Evolutionary conservation across 2,888 invertebrate species (phyloP).

Genomic region (Oligia latruncula): DNA sequence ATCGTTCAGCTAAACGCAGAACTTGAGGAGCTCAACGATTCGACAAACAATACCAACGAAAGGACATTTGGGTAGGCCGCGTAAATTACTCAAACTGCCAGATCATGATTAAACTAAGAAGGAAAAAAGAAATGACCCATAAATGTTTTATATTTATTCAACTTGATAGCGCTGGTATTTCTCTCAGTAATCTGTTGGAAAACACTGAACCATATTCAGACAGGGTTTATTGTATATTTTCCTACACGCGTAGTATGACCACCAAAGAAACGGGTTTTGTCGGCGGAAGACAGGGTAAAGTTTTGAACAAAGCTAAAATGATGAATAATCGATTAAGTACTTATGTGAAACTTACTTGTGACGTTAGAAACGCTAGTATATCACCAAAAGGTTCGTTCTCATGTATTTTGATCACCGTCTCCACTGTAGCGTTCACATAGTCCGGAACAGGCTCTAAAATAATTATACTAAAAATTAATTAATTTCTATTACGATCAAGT

Average conservation of each 20-base stretch:
- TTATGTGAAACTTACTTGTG: slow-evolving; percentile 88
- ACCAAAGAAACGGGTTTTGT: too few relatives aligned
- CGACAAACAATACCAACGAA: too few relatives aligned
- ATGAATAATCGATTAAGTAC: not conserved
- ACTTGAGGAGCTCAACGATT: too few relatives aligned
- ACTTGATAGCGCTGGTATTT: not conserved
- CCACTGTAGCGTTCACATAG: slow-evolving; percentile 96
- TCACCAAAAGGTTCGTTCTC: slow-evolving; percentile 95
- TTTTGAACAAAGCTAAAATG: not conserved
- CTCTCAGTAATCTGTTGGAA: not conserved
- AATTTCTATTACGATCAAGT: not conserved
- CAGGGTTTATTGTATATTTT: not conserved
- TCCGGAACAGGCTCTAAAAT: slow-evolving; percentile 95
- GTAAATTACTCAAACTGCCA: too few relatives aligned
- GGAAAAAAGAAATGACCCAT: too few relatives aligned
- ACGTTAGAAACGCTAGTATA: slow-evolving; percentile 97
- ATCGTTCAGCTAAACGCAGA: too few relatives aligned
- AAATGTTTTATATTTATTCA: not conserved
- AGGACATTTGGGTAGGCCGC: too few relatives aligned
- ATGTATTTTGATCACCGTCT: slow-evolving; percentile 97
- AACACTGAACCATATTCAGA: not conserved
- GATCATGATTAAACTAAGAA: too few relatives aligned
- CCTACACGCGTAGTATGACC: too few relatives aligned
- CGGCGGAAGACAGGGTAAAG: not conserved
- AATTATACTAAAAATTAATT: not conserved